Conservation (phyloP, 2,888 invertebrate genomes). For the Limenitis camilla region DNA sequence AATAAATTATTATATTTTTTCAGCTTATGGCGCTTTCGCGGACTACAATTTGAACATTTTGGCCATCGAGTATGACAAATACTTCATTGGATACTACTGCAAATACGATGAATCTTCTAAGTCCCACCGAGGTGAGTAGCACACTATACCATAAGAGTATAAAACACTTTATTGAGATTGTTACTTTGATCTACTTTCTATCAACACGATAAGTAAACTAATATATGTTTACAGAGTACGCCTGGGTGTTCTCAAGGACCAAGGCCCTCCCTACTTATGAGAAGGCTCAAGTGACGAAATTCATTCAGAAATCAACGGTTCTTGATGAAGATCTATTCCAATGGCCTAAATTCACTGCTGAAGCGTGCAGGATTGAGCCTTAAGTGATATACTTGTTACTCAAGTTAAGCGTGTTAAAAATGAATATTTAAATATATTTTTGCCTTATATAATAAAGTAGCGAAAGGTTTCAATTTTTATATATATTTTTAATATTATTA, state of each 20-base stretch:
- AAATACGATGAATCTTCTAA: slow-evolving; percentile 1
- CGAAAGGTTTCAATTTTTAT: too few species aligned
- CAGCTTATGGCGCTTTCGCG: background rate
- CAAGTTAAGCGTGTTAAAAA: too few species aligned
- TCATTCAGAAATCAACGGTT: slow-evolving; percentile 41
- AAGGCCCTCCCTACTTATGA: slow-evolving; percentile 42
- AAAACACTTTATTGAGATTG: background rate
- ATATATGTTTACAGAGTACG: slow-evolving; percentile 36
- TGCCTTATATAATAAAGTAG: too few species aligned
- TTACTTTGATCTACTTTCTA: background rate
- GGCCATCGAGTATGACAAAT: slow-evolving; percentile 4
- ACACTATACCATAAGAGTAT: background rate
- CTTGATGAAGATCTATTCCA: slow-evolving; percentile 33
- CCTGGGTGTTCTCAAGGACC: slow-evolving; percentile 56
- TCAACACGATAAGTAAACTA: background rate
- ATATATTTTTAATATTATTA: too few species aligned
- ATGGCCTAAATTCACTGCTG: slow-evolving; percentile 50
- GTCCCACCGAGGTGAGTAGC: background rate
- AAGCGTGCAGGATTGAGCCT: slow-evolving; percentile 39
- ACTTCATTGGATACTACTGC: slow-evolving; percentile 6
- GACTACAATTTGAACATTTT: slow-evolving; percentile 3
- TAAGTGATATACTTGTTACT: too few species aligned
- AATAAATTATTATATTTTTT: too few species aligned
- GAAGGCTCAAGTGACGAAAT: slow-evolving; percentile 23
- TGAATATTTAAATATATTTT: too few species aligned